phyloP scores from a whole-genome alignment of 2,888 invertebrate species.

The Chorisops tibialis region DNA sequence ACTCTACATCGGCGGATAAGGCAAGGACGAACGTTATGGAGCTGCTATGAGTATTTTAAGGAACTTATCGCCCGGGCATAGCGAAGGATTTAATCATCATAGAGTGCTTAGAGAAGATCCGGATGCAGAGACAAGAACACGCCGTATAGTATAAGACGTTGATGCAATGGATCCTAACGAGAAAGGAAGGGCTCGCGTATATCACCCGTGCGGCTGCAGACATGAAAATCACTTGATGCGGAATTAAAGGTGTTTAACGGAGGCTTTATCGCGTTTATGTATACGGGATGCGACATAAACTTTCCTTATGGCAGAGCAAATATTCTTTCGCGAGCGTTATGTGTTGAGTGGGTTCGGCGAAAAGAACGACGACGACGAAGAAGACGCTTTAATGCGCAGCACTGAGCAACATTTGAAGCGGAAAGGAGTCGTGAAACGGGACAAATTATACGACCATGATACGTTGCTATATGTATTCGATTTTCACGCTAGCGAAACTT shows the following conservation, averaged over 20 bases:
- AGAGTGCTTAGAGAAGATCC: background rate
- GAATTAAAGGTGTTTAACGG: slow-evolving; percentile 13
- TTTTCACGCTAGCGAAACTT: too few relatives aligned
- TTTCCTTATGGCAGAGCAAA: background rate
- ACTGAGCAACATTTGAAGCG: too few relatives aligned
- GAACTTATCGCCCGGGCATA: too few relatives aligned
- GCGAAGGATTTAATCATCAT: background rate
- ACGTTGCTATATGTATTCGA: too few relatives aligned
- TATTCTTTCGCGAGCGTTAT: background rate
- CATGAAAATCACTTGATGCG: slow-evolving; percentile 11
- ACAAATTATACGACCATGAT: too few relatives aligned
- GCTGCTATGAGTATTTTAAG: too few relatives aligned
- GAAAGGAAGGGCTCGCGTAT: too few relatives aligned
- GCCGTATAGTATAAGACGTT: background rate
- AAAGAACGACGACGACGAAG: too few relatives aligned
- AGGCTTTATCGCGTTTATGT: slow-evolving; percentile 2
- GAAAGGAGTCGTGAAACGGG: too few relatives aligned
- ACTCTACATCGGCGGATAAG: slow-evolving; percentile 11
- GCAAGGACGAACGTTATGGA: slow-evolving; percentile 6
- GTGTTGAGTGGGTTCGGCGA: too few relatives aligned
- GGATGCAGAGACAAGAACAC: background rate
- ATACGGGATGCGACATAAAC: background rate
- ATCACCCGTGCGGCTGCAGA: background rate
- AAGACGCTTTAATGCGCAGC: too few relatives aligned
- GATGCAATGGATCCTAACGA: background rate